Conservation (phyloP, 2,797 vertebrate species). For the Semotilus atromaculatus region DNA sequence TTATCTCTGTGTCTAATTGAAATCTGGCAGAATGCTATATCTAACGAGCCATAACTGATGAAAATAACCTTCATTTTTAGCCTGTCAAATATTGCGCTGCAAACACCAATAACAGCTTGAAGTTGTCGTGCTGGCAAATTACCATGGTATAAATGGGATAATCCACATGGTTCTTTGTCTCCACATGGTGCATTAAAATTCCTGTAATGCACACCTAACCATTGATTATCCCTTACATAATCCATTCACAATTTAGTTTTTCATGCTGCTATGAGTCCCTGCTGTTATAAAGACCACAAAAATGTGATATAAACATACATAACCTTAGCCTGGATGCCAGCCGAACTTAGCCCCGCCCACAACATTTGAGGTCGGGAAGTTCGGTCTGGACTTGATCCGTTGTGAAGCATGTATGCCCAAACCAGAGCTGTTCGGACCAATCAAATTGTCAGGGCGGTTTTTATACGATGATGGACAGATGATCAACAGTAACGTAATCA, state of each 20-base stretch:
- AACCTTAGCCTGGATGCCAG: too few species aligned
- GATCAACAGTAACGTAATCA: too few species aligned
- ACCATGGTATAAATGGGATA: neutral
- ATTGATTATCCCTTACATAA: neutral
- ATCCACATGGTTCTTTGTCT: neutral
- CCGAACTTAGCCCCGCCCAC: too few species aligned
- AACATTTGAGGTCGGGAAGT: too few species aligned
- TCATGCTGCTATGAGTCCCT: neutral
- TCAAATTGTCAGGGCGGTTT: too few species aligned
- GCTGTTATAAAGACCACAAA: neutral
- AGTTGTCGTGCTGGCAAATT: neutral
- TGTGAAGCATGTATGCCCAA: too few species aligned
- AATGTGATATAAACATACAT: too few species aligned
- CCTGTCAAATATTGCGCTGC: too few species aligned
- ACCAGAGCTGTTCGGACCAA: too few species aligned
- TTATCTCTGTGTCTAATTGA: neutral
- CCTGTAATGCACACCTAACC: neutral
- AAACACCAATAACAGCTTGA: neutral
- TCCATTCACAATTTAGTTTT: neutral
- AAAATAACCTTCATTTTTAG: neutral
- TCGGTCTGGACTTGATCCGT: too few species aligned
- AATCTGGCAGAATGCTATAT: neutral
- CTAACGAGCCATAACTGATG: too few species aligned
- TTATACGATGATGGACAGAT: too few species aligned
- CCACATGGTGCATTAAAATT: neutral